Conservation (phyloP, 2,113 vertebrate genomes). For the Catharus bicknelli region DNA sequence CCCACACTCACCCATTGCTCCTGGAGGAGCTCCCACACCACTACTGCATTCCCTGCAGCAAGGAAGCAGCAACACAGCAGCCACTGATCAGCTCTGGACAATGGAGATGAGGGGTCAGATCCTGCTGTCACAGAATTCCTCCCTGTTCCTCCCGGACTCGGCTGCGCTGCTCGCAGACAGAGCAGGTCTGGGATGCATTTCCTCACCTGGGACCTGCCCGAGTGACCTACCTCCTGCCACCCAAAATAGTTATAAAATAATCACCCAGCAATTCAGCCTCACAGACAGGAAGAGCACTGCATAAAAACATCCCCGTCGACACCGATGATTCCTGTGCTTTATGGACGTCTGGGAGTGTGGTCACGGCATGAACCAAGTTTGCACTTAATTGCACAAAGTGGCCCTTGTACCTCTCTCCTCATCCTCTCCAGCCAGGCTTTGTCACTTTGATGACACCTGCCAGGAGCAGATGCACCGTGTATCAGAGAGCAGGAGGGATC, state of each 20-base stretch:
- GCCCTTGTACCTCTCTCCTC: not conserved
- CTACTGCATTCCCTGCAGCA: rapidly evolving
- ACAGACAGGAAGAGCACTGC: not conserved
- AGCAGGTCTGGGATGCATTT: not conserved
- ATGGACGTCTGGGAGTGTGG: not conserved
- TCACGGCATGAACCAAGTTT: not conserved
- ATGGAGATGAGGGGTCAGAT: not conserved
- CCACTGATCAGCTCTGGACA: not conserved
- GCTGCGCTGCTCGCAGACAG: rapidly evolving
- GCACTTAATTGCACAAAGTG: not conserved
- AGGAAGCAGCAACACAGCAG: not conserved
- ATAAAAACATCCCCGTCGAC: not conserved
- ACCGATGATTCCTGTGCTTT: not conserved
- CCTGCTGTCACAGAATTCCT: not conserved
- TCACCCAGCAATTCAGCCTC: not conserved
- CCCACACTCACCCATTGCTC: rapidly evolving
- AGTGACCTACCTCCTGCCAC: not conserved
- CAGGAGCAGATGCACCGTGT: not conserved
- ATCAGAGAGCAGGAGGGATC: not conserved
- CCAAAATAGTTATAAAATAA: not conserved
- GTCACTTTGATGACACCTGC: not conserved
- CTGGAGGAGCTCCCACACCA: not conserved
- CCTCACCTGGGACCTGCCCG: not conserved
- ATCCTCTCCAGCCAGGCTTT: not conserved
- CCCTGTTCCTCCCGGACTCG: not conserved